Evolutionary conservation across 2,797 vertebrate species (phyloP), one percentile per base, ranked within the genome.

Genomic region (Lemur catta): DNA sequence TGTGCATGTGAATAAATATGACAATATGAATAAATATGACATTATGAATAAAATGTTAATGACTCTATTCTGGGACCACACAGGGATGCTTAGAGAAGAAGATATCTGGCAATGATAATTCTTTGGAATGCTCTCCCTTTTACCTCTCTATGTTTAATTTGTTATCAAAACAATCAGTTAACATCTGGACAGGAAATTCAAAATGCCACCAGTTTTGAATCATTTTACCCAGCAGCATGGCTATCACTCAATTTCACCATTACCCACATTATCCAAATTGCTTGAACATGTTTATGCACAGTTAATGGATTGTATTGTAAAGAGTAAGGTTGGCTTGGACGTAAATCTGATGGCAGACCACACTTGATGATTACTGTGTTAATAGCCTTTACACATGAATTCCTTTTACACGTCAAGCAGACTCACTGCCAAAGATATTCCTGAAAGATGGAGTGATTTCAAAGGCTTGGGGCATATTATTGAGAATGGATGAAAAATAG

Each of bases 291-390:
- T 98, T 98, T 98, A 97, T 97, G 84, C 91, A 96, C 85, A 95
- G 84, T 84, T 98, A 98, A 98, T 98, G 97, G 85, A 97, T 96
- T 98, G 65, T 97, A 95, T 97, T 96, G 57, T 75, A 97, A 97
- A 84, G 63, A 98, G 92, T 91, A 97, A 97, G 35, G 35, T 96
- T 97, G 96, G 81, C 63, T 30, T 94, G 92, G 65, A 81, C 84
- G 97, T 98, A 97, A 98, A 97, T 98, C 98, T 98, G 72, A 13
- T 88, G 93, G 78, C 94, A 97, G 94, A 92, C 33, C 35, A 65
- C 67, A 41, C 90, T 95, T 55, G 33, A 76, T 95, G 92, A 97
- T 95, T 93, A 97, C 97, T 96, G 94, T 75, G 15, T 78, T 98
- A 97, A 96, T 84, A 96, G 88, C 7, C 91, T 98, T 98, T 98